Base-by-base conservation (phyloP, 2,888 invertebrate genomes). In the Petrolisthes manimaculis region DNA sequence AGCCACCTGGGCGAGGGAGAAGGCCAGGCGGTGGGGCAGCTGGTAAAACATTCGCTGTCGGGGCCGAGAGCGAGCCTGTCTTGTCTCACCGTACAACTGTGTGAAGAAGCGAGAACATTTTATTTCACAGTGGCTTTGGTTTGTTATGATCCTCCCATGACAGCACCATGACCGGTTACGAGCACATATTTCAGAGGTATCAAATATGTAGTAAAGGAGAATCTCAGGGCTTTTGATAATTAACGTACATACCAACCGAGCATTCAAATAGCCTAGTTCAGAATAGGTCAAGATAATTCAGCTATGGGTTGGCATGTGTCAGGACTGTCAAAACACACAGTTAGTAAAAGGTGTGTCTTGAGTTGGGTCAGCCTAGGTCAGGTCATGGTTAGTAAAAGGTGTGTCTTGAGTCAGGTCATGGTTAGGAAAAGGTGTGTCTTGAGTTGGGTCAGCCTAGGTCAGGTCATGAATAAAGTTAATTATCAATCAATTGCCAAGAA, bases 11-110 rank as follows among this genome's bases (percentile, higher is more conserved):
- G 89, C 78, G 18, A 91, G 86, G 75, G 89, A 88, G 82, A 91
- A 91, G 55, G 91, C 91, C 84, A 91, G 77, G 18, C 91, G 83
- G n/a, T 88, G 86, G 75, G 91, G 90, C 75, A 90, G 82, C 85
- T 90, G 90, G 80, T 89, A 82, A 24, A 91, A 91, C 54, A 90
- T 83, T 24, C 89, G 54, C 54, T 86, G 83, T 69, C 84, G 83
- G n/a, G 90, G 86, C 14, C 88, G 78, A n/a, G 86, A 83, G 18
- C 86, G 79, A 51, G 81, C 79, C 61, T 88, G 83, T 74, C 91
- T 88, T 14, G 88, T 78, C 54, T 88, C 88, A 24, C 91, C 89
- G 88, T 89, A 86, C 69, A 91, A 67, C 91, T 91, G 88, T 9
- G 83, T 84, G 55, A 21, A 56, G 24, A 71, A 79, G 9, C 1